These are phyloP conservation scores for Meloe dianella DNA, from an alignment of 2,888 invertebrate species.

Conservation along the genomic window DNA sequence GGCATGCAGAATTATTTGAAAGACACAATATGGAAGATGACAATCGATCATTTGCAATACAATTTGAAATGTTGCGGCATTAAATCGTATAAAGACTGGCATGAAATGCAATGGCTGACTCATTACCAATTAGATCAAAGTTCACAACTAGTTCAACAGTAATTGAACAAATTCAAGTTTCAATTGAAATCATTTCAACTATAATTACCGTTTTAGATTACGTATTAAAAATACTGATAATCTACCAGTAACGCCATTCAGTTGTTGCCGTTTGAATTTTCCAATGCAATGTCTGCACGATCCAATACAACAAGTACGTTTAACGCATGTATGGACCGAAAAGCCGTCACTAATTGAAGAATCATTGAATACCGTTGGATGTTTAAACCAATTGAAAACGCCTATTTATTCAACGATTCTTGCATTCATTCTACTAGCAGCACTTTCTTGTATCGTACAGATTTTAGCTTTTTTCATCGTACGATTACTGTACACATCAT, in stretches of 20 bases:
- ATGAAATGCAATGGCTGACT: conserved; percentile 66
- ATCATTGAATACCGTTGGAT: conserved; percentile 56
- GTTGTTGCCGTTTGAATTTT: conserved; percentile 66
- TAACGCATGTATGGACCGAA: conserved; percentile 53
- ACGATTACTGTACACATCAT: conserved; percentile 63
- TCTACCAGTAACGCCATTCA: conserved; percentile 65
- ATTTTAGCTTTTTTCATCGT: conserved; percentile 62
- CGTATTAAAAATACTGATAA: conserved; percentile 35
- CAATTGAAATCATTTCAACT: not conserved
- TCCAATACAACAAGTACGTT: conserved; percentile 63
- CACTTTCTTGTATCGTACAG: conserved; percentile 45
- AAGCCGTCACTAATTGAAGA: conserved; percentile 50
- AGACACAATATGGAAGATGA: conserved; percentile 65
- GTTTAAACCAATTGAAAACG: conserved; percentile 50
- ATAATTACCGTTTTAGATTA: conserved; percentile 15
- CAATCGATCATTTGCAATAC: conserved; percentile 66
- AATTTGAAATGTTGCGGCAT: conserved; percentile 65
- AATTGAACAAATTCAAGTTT: conserved; percentile 28
- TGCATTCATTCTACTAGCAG: conserved; percentile 44
- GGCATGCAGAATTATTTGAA: conserved; percentile 66
- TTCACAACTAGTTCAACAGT: conserved; percentile 49
- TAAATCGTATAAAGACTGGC: conserved; percentile 65
- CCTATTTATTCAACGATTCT: conserved; percentile 49
- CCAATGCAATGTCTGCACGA: conserved; percentile 69
- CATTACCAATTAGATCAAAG: conserved; percentile 58